Percentiles rank a stretch among this genome's conserved stretches.
These are phyloP conservation scores for Geotrupes spiniger DNA, from an alignment of 2,888 invertebrate genomes.

Conservation along the genomic window DNA sequence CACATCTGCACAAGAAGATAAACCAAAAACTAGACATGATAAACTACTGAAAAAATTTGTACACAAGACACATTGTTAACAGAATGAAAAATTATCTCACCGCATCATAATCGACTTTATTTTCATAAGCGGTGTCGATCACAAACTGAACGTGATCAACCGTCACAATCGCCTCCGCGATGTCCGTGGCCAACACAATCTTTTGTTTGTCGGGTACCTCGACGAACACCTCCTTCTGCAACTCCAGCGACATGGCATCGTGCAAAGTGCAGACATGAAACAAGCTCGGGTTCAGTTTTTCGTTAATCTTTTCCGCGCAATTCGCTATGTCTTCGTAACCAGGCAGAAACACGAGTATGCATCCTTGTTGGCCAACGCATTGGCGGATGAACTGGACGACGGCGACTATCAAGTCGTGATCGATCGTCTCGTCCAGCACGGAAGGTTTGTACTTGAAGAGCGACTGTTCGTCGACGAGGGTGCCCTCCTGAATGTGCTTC, in stretches of 20 bases:
- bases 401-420: conserved; percentile 70
- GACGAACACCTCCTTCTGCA: conserved; percentile 80
- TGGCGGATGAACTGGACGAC: conserved; percentile 51
- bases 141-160: conserved; percentile 94
- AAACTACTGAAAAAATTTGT: too few species aligned
- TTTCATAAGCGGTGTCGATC: conserved; percentile 87
- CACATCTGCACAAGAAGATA: too few species aligned
- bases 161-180: conserved; percentile 94
- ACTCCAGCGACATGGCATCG: conserved; percentile 84
- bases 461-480: too few species aligned
- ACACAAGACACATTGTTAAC: too few species aligned
- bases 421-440: conserved; percentile 61
- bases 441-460: conserved; percentile 65
- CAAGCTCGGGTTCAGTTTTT: conserved; percentile 28
- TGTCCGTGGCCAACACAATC: conserved; percentile 93
- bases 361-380: too few species aligned
- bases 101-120: conserved; percentile 86
- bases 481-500: too few species aligned
- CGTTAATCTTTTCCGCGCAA: conserved; percentile 64
- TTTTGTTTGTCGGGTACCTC: conserved; percentile 68
- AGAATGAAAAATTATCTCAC: too few species aligned
- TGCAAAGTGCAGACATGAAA: conserved; percentile 78
- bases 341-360: conserved; percentile 86
- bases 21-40: too few species aligned
- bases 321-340: conserved; percentile 91